A percentile compares a stretch with the other conserved stretches of the same genome.
phyloP scores from a whole-genome alignment of 1,140 invertebrate genomes.

The Planococcus citri region DNA sequence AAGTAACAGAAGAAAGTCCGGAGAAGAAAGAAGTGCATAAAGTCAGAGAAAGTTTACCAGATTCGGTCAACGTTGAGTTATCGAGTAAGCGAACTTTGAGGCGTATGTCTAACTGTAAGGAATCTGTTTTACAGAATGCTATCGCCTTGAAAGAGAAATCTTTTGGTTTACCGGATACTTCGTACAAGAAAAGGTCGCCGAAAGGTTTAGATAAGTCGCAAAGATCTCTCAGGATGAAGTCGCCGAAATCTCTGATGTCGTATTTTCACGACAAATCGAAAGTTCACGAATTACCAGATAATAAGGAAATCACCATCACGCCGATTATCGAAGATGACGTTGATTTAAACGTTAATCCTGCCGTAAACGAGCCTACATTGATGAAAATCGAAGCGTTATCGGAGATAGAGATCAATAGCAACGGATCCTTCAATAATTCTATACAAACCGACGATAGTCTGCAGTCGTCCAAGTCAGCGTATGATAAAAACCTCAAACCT shows the following conservation, averaged over 20 bases:
- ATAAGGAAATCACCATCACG: neutral
- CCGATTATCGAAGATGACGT: neutral
- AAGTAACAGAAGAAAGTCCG: constrained; percentile 18
- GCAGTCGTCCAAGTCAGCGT: neutral
- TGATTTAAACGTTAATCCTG: neutral
- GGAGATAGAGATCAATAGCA: neutral
- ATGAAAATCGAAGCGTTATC: neutral
- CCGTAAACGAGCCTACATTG: neutral
- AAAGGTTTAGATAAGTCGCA: neutral
- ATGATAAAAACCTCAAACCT: neutral
- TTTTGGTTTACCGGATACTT: constrained; percentile 26
- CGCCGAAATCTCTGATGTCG: neutral
- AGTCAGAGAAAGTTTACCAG: neutral
- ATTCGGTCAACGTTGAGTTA: neutral
- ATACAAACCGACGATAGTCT: neutral
- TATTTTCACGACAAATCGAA: neutral
- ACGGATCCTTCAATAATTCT: neutral
- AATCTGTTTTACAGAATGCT: constrained; percentile 32
- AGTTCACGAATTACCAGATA: neutral
- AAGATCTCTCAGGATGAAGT: neutral
- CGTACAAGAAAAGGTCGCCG: constrained; percentile 20
- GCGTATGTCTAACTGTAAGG: constrained; percentile 29
- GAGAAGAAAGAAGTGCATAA: constrained; percentile 21
- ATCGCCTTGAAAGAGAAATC: constrained; percentile 34
- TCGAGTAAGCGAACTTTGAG: constrained; percentile 31